phyloP scores from a whole-genome alignment of 2,888 invertebrate species.

The Shargacucullia verbasci region DNA sequence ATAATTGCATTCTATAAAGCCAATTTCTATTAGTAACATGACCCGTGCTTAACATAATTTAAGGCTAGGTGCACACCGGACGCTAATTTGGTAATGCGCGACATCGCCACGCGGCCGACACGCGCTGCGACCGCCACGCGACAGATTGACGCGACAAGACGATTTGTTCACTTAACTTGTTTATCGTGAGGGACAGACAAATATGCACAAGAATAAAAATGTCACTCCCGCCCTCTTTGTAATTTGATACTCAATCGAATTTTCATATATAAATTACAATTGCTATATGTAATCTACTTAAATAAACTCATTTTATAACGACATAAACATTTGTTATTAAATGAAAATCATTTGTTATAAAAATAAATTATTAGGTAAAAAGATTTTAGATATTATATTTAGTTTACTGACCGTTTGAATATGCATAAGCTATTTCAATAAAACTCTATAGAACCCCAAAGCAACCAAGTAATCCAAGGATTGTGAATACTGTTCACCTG shows the following conservation, averaged over 20 bases:
- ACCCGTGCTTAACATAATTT: conserved; percentile 74
- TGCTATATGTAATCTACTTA: conserved; percentile 23
- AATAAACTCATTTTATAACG: conserved; percentile 6
- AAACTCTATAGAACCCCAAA: too few relatives aligned
- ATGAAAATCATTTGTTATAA: too few relatives aligned
- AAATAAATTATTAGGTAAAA: too few relatives aligned
- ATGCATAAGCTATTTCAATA: too few relatives aligned
- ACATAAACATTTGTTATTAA: too few relatives aligned
- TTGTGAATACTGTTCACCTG: not conserved
- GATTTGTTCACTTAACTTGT: conserved; percentile 86
- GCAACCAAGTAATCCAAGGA: too few relatives aligned
- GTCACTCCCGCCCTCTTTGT: conserved; percentile 64
- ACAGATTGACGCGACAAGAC: conserved; percentile 77
- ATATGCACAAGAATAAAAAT: conserved; percentile 72
- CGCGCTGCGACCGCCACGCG: conserved; percentile 77
- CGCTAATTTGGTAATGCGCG: conserved; percentile 86
- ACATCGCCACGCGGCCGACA: conserved; percentile 73
- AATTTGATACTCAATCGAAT: conserved; percentile 65
- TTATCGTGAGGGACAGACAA: conserved; percentile 76
- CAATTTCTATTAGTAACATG: conserved; percentile 69
- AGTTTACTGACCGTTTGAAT: too few relatives aligned
- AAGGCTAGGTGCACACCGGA: conserved; percentile 79
- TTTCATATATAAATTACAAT: conserved; percentile 52
- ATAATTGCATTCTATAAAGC: not conserved
- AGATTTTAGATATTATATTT: too few relatives aligned